Evolutionary conservation across 2,888 invertebrate genomes (phyloP).

Genomic region (Metellina segmentata): DNA sequence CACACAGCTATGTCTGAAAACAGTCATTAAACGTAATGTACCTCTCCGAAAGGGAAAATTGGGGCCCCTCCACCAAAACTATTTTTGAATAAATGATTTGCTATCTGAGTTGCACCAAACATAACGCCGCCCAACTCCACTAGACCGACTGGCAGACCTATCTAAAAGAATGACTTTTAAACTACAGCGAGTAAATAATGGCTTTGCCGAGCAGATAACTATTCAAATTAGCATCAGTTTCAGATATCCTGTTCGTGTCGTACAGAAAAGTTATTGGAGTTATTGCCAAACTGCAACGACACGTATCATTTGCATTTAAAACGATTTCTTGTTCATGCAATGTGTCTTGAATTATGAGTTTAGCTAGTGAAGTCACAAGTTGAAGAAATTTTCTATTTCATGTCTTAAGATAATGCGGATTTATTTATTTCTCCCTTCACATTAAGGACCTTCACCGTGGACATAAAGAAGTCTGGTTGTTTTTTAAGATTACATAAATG

Average conservation of each 20-base stretch:
- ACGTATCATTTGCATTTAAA: slow-evolving; percentile 35
- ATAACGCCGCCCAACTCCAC: background rate
- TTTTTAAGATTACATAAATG: too few species aligned
- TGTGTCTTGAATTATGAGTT: background rate
- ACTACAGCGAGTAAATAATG: background rate
- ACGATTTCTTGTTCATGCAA: background rate
- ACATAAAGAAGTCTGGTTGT: too few species aligned
- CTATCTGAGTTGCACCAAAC: background rate
- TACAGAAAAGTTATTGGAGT: background rate
- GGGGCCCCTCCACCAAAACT: background rate
- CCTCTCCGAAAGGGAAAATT: too few species aligned
- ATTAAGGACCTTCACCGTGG: too few species aligned
- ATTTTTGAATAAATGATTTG: background rate
- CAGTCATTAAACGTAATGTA: too few species aligned
- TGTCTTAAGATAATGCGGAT: too few species aligned
- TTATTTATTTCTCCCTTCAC: too few species aligned
- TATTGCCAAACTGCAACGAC: background rate
- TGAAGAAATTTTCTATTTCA: slow-evolving; percentile 20
- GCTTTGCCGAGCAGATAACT: slow-evolving; percentile 8
- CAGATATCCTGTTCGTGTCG: background rate
- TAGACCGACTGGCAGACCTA: background rate
- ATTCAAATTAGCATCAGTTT: slow-evolving; percentile 16
- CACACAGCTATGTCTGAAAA: too few species aligned
- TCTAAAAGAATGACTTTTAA: background rate
- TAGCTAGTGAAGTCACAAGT: too few species aligned